These are phyloP conservation scores for Bombus superbus DNA, from an alignment of 1,140 invertebrate genomes.

Conservation along the genomic window DNA sequence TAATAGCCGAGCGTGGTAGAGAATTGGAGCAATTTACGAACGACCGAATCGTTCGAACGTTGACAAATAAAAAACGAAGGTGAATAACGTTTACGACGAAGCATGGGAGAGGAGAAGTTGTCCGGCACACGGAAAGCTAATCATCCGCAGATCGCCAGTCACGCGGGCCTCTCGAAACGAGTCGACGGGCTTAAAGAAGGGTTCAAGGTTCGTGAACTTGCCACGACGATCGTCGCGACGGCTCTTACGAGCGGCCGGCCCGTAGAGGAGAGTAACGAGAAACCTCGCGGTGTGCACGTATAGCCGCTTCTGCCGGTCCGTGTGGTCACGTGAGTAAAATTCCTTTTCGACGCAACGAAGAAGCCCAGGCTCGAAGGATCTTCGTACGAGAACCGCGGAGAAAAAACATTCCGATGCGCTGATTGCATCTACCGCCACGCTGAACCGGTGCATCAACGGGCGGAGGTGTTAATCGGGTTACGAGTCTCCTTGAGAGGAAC, in stretches of 20 bases:
- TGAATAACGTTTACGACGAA: background rate
- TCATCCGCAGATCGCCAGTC: conserved; percentile 61
- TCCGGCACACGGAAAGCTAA: conserved; percentile 55
- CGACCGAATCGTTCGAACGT: too few relatives aligned
- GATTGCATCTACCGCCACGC: conserved; percentile 55
- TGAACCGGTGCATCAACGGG: conserved; percentile 32
- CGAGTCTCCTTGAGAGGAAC: conserved; percentile 28
- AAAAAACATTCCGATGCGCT: conserved; percentile 66
- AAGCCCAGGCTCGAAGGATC: conserved; percentile 24
- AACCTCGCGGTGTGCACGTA: conserved; percentile 23
- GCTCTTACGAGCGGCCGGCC: conserved; percentile 50
- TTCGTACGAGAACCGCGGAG: background rate
- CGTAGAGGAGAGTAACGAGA: conserved; percentile 39
- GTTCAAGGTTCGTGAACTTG: conserved; percentile 79
- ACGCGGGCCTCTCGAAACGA: conserved; percentile 71
- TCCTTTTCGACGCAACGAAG: conserved; percentile 50
- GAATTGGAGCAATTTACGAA: background rate
- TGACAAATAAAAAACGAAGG: background rate
- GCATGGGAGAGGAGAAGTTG: background rate
- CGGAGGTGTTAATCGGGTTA: conserved; percentile 42
- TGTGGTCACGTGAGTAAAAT: conserved; percentile 62
- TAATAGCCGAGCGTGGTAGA: background rate
- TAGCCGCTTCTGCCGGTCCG: conserved; percentile 13
- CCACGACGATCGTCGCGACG: conserved; percentile 72
- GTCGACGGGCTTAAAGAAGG: conserved; percentile 63